A percentile compares a stretch with the other conserved stretches of the same genome.
These are phyloP conservation scores for Electrophaes corylata DNA, from an alignment of 2,888 invertebrate species.

Conservation along the genomic window DNA sequence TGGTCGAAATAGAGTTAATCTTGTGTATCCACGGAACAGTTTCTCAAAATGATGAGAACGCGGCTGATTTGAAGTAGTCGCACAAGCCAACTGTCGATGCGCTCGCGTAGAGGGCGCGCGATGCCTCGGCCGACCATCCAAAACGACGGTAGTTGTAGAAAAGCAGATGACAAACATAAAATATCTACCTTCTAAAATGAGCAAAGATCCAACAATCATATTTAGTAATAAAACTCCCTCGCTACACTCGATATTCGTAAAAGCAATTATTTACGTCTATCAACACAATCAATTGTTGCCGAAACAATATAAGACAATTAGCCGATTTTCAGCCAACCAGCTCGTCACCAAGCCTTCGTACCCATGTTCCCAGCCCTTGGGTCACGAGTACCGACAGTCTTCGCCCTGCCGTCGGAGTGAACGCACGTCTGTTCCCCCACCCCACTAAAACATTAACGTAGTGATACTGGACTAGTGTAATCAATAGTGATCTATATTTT, in stretches of 20 bases:
- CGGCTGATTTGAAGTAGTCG: no score
- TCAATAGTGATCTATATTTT: conserved; percentile 24
- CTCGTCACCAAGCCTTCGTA: conserved; percentile 1
- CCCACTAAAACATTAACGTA: conserved; percentile 17
- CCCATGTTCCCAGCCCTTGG: conserved; percentile 3
- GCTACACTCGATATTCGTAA: background rate
- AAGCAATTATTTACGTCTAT: conserved; percentile 8
- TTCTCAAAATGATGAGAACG: no score
- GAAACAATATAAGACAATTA: conserved; percentile 24
- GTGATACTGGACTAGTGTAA: conserved; percentile 25
- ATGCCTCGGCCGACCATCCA: no score
- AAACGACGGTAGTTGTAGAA: no score
- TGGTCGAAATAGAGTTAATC: no score
- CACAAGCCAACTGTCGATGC: no score
- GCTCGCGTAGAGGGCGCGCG: no score
- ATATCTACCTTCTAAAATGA: no score
- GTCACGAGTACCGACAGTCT: conserved; percentile 15
- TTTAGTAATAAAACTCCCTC: no score
- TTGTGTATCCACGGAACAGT: no score
- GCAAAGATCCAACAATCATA: no score
- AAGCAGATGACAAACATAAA: no score
- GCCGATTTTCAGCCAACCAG: conserved; percentile 15
- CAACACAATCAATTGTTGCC: conserved; percentile 23
- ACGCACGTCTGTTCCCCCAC: conserved; percentile 13
- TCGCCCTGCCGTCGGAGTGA: conserved; percentile 7